Conservation (phyloP, 2,113 vertebrate genomes). For the Jacana jacana region DNA sequence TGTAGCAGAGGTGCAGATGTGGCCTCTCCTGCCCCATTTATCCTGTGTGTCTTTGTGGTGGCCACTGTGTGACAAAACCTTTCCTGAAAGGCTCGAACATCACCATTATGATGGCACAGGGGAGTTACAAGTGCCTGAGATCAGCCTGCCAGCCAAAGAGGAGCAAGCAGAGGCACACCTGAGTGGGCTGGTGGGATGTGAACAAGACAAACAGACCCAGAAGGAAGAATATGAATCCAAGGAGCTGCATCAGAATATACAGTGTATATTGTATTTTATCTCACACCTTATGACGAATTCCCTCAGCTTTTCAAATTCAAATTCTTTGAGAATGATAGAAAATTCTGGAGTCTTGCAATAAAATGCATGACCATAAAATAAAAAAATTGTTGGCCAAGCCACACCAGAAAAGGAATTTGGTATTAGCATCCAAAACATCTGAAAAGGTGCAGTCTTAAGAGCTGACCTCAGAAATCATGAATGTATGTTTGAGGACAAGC, state of each 20-base stretch:
- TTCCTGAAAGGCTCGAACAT: not conserved
- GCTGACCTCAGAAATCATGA: not conserved
- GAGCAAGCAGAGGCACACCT: not conserved
- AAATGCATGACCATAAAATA: not conserved
- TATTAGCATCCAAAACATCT: not conserved
- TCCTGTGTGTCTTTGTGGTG: not conserved
- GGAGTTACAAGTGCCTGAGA: not conserved
- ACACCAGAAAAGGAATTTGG: not conserved
- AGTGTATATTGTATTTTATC: not conserved
- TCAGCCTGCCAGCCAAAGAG: not conserved
- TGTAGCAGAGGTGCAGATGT: not conserved
- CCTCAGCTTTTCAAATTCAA: not conserved
- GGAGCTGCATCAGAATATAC: not conserved
- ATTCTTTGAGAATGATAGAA: not conserved
- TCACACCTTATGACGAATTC: not conserved
- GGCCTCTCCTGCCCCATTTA: fast-evolving
- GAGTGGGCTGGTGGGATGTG: not conserved
- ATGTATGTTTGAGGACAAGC: not conserved
- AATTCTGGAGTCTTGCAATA: not conserved
- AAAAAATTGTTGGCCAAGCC: not conserved
- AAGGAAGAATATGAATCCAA: not conserved
- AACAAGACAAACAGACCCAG: not conserved
- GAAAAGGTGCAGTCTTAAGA: not conserved
- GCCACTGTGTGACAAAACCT: fast-evolving
- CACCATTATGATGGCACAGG: not conserved